phyloP scores from a whole-genome alignment of 2,797 vertebrate species.

The Falco peregrinus region DNA sequence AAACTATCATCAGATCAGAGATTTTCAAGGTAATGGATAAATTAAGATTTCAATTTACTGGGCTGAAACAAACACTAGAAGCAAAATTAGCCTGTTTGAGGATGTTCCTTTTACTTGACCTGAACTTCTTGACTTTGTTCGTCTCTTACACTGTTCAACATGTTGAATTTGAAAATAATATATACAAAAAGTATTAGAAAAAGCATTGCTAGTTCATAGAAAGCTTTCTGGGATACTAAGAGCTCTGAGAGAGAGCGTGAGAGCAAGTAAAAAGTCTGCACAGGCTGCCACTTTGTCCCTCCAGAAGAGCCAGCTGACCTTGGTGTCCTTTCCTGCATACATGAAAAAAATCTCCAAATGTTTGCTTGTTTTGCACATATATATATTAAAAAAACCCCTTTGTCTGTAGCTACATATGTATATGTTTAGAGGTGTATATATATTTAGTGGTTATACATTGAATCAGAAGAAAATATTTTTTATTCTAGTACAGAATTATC shows the following conservation, averaged over 20 bases:
- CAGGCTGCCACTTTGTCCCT: background rate
- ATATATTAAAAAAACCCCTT: background rate
- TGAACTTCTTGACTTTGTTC: background rate
- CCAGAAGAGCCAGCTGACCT: background rate
- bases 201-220: background rate
- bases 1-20: background rate
- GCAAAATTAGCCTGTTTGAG: background rate
- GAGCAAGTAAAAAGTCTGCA: background rate
- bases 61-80: background rate
- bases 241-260: background rate
- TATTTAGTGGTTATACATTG: background rate
- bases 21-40: background rate
- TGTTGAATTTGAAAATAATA: background rate
- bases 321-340: background rate
- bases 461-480: background rate
- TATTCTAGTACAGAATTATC: background rate
- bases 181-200: background rate
- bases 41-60: background rate
- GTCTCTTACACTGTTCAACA: rapidly evolving
- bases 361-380: background rate
- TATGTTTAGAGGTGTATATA: background rate
- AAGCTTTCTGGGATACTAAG: background rate
- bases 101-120: background rate
- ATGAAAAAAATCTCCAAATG: background rate
- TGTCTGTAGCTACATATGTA: background rate